Conservation (phyloP, 2,113 vertebrate species). For the Perca flavescens region DNA sequence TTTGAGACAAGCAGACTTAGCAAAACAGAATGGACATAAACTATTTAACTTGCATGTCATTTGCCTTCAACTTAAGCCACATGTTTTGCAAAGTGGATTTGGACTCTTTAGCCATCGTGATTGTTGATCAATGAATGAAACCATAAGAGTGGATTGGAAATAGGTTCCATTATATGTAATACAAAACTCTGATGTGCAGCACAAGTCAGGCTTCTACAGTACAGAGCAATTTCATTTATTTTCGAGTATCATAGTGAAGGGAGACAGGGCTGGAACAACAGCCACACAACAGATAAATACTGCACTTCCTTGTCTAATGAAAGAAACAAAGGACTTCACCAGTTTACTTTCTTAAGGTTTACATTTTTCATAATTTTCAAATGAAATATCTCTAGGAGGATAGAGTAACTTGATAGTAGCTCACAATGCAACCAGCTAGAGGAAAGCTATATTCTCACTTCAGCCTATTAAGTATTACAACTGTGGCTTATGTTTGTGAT, state of each 20-base stretch:
- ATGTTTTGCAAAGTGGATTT: conserved; percentile 6
- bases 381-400: not conserved
- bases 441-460: not conserved
- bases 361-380: not conserved
- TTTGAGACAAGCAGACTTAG: not conserved
- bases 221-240: conserved; percentile 3
- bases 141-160: not conserved
- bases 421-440: not conserved
- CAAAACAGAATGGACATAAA: not conserved
- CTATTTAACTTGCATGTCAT: not conserved
- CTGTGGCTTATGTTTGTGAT: not conserved
- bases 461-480: not conserved
- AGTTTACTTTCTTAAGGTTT: not conserved
- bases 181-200: not conserved
- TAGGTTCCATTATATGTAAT: not conserved
- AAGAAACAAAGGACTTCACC: not conserved
- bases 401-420: not conserved
- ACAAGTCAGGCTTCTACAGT: not conserved
- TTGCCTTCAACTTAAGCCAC: not conserved
- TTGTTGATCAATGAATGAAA: not conserved
- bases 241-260: not conserved
- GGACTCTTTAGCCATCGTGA: not conserved
- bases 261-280: not conserved
- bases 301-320: conserved; percentile 37
- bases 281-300: conserved; percentile 6